Conservation (phyloP, 1,140 invertebrate genomes). For the Teleogryllus occipitalis region DNA sequence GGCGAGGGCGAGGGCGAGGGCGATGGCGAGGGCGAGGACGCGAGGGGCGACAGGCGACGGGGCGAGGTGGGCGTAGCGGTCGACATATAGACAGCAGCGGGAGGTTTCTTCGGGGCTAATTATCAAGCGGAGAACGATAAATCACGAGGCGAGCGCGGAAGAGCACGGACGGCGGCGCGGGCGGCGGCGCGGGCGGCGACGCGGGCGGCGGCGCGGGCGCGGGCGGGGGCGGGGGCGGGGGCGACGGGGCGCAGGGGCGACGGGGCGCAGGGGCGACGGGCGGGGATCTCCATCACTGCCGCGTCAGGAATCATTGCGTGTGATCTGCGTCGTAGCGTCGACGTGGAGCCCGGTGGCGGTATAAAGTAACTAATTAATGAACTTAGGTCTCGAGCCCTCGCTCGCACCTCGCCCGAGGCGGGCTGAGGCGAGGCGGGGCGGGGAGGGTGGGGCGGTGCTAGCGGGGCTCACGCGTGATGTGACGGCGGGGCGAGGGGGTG, state of each 20-base stretch:
- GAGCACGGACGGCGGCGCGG: neutral
- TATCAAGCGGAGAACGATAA: neutral
- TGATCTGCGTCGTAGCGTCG: slow-evolving; percentile 19
- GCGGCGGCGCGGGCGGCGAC: slow-evolving; percentile 21
- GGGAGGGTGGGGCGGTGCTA: no score
- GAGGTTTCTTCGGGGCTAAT: neutral
- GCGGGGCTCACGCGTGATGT: slow-evolving; percentile 25
- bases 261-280: slow-evolving; percentile 36
- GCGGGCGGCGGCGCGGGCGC: slow-evolving; percentile 11
- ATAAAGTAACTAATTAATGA: no score
- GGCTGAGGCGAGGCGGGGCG: no score
- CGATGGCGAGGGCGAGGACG: no score
- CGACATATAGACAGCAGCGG: neutral
- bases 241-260: slow-evolving; percentile 29
- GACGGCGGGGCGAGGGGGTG: slow-evolving; percentile 13
- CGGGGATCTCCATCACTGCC: slow-evolving; percentile 34
- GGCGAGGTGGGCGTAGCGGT: neutral
- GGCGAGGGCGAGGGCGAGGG: no score
- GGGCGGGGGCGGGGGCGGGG: slow-evolving; percentile 23
- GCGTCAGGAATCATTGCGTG: slow-evolving; percentile 19
- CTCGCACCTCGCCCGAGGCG: slow-evolving; percentile 23
- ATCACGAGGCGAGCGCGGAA: neutral
- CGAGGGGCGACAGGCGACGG: no score
- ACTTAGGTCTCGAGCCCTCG: no score
- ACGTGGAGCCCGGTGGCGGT: no score